These are phyloP conservation scores for Microcaecilia unicolor DNA, from an alignment of 2,797 vertebrate species.

Conservation along the genomic window DNA sequence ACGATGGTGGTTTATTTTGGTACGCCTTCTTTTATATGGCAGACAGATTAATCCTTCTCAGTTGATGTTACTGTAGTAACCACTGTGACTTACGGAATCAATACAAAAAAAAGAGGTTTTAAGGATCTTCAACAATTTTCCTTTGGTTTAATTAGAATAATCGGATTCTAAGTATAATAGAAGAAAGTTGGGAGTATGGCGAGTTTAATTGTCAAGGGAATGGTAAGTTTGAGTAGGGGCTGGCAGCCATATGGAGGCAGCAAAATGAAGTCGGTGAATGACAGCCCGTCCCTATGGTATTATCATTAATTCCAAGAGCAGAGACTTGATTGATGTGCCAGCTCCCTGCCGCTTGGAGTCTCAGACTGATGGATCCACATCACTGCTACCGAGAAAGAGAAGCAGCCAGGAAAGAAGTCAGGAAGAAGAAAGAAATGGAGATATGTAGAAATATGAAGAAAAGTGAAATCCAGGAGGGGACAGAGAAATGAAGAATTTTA, in stretches of 20 bases:
- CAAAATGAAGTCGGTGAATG: constrained; percentile 47
- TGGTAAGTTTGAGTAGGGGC: constrained; percentile 34
- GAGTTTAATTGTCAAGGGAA: constrained; percentile 46
- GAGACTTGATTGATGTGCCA: constrained; percentile 49
- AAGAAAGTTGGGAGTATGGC: constrained; percentile 33
- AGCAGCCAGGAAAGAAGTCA: neutral
- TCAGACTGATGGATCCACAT: constrained; percentile 27
- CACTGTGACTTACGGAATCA: too few relatives aligned
- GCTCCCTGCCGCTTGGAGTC: constrained; percentile 35
- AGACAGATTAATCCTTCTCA: too few relatives aligned
- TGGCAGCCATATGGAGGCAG: constrained; percentile 51
- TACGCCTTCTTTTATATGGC: too few relatives aligned
- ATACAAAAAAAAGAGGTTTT: too few relatives aligned
- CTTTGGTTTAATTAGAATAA: too few relatives aligned
- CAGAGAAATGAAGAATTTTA: neutral
- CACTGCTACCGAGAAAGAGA: constrained; percentile 16
- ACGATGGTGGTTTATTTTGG: too few relatives aligned
- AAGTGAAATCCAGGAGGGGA: neutral
- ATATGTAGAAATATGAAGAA: neutral
- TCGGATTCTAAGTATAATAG: constrained; percentile 37
- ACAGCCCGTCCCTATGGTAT: constrained; percentile 45
- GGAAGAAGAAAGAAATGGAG: neutral
- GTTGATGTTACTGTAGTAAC: too few relatives aligned
- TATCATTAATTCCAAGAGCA: constrained; percentile 51
- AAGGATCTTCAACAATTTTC: too few relatives aligned